Conservation (phyloP, 2,888 invertebrate species). For the Netelia melanura region DNA sequence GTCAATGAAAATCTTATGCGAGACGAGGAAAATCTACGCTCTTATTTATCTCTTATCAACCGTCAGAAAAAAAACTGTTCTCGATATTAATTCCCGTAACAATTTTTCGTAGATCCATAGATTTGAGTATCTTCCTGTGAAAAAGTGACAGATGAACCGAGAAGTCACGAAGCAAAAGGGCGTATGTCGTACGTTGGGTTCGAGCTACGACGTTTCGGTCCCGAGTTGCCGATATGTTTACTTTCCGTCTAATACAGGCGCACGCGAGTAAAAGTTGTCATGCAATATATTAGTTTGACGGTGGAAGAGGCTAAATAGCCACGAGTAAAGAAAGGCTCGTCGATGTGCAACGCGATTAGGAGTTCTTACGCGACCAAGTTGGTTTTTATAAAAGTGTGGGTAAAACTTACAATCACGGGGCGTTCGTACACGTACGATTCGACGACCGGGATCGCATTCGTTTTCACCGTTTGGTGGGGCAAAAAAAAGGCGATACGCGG, state of each 20-base stretch:
- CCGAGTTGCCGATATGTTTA: neutral
- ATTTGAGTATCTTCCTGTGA: no score
- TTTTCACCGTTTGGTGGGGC: slow-evolving; percentile 54
- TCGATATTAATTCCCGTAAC: no score
- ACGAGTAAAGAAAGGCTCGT: slow-evolving; percentile 18
- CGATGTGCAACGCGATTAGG: slow-evolving; percentile 9
- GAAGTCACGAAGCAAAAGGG: no score
- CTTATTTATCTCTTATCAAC: no score
- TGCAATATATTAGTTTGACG: neutral
- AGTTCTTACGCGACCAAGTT: slow-evolving; percentile 10
- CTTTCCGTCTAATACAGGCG: neutral
- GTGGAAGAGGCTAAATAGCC: neutral
- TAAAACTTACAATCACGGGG: neutral
- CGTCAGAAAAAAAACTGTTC: no score
- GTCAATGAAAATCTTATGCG: no score
- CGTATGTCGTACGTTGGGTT: no score
- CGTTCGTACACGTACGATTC: neutral
- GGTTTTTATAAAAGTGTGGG: neutral
- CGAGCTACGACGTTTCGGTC: no score
- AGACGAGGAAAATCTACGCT: no score
- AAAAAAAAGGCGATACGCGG: slow-evolving; percentile 11
- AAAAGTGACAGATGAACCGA: no score
- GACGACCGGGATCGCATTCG: slow-evolving; percentile 28
- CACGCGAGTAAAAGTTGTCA: neutral
- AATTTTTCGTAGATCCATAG: no score